Evolutionary conservation across 2,113 vertebrate genomes (phyloP).

Genomic region (Forbesichthys agassizii): DNA sequence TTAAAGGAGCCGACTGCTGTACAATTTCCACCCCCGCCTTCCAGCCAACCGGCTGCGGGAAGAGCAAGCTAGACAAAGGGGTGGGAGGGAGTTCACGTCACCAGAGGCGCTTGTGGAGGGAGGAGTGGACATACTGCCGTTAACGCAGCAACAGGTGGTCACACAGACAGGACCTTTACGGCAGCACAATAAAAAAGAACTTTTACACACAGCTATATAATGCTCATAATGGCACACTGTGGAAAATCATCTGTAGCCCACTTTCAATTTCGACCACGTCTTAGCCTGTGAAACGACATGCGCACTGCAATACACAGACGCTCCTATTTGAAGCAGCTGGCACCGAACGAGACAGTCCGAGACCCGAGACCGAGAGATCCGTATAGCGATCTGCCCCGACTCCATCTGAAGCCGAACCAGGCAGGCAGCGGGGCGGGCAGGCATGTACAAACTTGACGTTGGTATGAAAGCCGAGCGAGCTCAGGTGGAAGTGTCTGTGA

Average conservation of each 20-base stretch:
- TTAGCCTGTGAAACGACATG: no score
- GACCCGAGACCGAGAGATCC: background rate
- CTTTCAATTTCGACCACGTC: no score
- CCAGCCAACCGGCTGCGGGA: slow-evolving; percentile 50
- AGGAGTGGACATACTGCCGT: slow-evolving; percentile 33
- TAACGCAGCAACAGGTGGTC: slow-evolving; percentile 60
- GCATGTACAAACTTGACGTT: slow-evolving; percentile 52
- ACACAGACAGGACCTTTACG: background rate
- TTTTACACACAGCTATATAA: background rate
- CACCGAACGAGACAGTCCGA: no score
- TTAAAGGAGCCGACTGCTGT: slow-evolving; percentile 7
- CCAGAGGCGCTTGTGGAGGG: slow-evolving; percentile 52
- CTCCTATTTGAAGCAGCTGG: background rate
- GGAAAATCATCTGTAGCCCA: no score
- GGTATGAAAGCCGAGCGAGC: slow-evolving; percentile 28
- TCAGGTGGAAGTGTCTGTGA: slow-evolving; percentile 17
- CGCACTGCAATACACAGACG: no score
- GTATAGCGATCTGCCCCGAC: slow-evolving; percentile 9
- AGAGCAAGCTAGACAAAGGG: slow-evolving; percentile 8
- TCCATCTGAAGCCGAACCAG: slow-evolving; percentile 39
- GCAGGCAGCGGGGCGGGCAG: slow-evolving; percentile 28
- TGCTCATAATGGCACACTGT: no score
- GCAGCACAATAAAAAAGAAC: slow-evolving; percentile 17
- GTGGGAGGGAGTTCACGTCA: slow-evolving; percentile 26
- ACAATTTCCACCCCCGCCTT: background rate